phyloP scores from a whole-genome alignment of 2,797 vertebrate genomes.

The Coracias cyanogaster region DNA sequence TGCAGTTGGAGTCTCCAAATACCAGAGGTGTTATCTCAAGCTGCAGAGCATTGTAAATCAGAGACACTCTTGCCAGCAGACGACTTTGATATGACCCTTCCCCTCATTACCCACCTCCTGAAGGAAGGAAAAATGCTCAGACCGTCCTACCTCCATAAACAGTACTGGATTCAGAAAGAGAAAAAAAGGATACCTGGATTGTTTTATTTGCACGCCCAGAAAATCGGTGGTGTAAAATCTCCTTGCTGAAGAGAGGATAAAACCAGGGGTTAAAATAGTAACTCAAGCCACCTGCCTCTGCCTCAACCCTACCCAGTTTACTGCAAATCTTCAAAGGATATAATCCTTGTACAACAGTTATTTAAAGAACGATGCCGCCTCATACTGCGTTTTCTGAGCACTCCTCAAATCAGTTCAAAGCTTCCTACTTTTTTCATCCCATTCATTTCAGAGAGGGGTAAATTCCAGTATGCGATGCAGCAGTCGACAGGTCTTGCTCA shows the following conservation, averaged over 20 bases:
- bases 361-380: not conserved
- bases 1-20: not conserved
- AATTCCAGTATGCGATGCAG: not conserved
- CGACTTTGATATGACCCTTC: not conserved
- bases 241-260: not conserved
- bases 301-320: not conserved
- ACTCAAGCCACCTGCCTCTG: not conserved
- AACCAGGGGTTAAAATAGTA: not conserved
- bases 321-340: not conserved
- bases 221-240: not conserved
- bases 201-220: not conserved
- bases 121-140: not conserved
- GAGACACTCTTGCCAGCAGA: not conserved
- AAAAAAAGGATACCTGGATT: not conserved
- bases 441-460: not conserved
- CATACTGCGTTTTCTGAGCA: not conserved
- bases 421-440: not conserved
- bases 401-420: not conserved
- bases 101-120: not conserved
- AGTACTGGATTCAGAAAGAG: not conserved
- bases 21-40: not conserved
- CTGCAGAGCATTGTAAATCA: not conserved
- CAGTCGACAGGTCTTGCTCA: not conserved
- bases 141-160: not conserved
- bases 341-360: not conserved